phyloP scores from a whole-genome alignment of 2,113 vertebrate species.

The Trochalopteron elliotii region DNA sequence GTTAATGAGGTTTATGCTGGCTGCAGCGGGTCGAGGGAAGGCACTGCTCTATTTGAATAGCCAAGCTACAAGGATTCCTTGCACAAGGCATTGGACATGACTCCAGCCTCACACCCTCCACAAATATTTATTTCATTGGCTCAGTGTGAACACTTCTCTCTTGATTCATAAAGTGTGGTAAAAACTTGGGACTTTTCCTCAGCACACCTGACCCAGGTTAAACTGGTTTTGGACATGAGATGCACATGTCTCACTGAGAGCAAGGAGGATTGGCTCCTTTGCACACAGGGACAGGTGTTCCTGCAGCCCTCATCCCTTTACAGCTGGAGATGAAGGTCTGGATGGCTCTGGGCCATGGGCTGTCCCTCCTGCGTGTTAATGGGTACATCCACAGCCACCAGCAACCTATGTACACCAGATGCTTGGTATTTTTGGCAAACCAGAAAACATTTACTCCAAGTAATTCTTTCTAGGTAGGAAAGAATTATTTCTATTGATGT shows the following conservation, averaged over 20 bases:
- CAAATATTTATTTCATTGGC: background rate
- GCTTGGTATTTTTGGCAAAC: background rate
- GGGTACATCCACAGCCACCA: background rate
- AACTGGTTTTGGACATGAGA: background rate
- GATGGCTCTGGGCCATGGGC: background rate
- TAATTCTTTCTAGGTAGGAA: background rate
- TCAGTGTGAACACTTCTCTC: background rate
- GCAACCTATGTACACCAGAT: background rate
- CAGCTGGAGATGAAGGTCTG: background rate
- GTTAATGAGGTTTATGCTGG: constrained; percentile 38
- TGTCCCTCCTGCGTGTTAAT: background rate
- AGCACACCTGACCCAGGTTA: background rate
- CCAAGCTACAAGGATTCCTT: background rate
- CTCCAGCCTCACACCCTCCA: background rate
- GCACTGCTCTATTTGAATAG: background rate
- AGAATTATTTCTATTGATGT: background rate
- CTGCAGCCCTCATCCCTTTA: background rate
- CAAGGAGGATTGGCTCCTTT: background rate
- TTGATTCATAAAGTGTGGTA: background rate
- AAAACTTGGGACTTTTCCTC: background rate
- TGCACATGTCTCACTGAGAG: background rate
- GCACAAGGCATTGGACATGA: background rate
- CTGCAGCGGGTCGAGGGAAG: background rate
- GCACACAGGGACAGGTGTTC: background rate
- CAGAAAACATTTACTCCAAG: background rate